These are phyloP conservation scores for Pristionchus mayeri DNA, from an alignment of 2,888 invertebrate genomes.

Conservation along the genomic window DNA sequence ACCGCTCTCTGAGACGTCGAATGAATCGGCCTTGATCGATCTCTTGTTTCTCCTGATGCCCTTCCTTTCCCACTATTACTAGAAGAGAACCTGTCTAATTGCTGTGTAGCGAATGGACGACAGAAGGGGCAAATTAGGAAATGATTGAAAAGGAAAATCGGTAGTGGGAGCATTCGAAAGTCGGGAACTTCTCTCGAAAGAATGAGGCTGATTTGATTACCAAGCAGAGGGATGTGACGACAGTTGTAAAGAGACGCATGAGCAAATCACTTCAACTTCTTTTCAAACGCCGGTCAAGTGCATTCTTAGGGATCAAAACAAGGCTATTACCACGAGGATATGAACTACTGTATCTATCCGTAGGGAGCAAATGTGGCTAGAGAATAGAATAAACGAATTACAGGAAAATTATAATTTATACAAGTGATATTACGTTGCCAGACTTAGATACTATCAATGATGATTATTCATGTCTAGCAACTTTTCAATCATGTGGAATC, in stretches of 20 bases:
- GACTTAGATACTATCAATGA: no score
- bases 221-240: slow-evolving; percentile 9
- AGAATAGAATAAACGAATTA: no score
- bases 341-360: no score
- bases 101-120: neutral
- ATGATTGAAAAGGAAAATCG: slow-evolving; percentile 35
- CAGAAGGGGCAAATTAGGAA: slow-evolving; percentile 40
- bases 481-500: no score
- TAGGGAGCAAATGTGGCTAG: no score
- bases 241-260: neutral
- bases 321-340: no score
- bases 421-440: no score
- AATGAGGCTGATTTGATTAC: slow-evolving; percentile 22
- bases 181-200: slow-evolving; percentile 41
- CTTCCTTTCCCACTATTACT: slow-evolving; percentile 4
- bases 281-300: slow-evolving; percentile 31
- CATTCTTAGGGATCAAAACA: neutral
- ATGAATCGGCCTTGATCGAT: slow-evolving; percentile 6
- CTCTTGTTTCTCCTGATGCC: neutral
- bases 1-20: neutral
- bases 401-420: no score
- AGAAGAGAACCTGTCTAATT: slow-evolving; percentile 25
- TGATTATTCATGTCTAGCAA: no score
- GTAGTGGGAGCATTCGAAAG: slow-evolving; percentile 23
- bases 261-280: neutral